Base-by-base conservation (phyloP, 2,888 invertebrate species). In the Adineta ricciae region DNA sequence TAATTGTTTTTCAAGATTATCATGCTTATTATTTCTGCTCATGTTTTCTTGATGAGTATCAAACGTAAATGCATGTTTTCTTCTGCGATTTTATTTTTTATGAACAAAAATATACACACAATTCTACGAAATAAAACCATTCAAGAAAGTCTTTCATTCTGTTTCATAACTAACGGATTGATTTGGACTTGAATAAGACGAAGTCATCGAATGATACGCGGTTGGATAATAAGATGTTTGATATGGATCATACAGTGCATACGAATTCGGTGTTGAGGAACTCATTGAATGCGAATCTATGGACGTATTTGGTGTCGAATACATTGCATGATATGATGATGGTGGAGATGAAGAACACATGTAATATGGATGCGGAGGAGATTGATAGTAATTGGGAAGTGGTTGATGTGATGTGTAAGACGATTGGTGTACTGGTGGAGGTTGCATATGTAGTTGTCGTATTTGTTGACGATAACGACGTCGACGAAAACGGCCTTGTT, bases 401-500 rank as follows among this genome's bases (percentile, higher is more conserved):
- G 64, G 32, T 64, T 64, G 64, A 64, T 64, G 32, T 32, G 5
- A 16, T 32, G 11, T 50, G 50, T 64, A 64, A 32, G 64, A 4
- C 32, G 64, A 64, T 4, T 64, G 16, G 5, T 46, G 46, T 8
- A 46, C 11, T 46, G 11, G 8, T 46, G 46, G 11, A 2, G 64
- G 5, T 64, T 64, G 64, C 64, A 64, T 32, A 27, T 78, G 32
- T n/a, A 38, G 41, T n/a, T 32, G 41, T 36, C 83, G 64, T 16
- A 85, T 85, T 36, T 73, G 24, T 56, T 84, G 85, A 21, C 83
- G 83, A 46, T 83, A 84, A n/a, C 84, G 41, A 11, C 83, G 83
- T 24, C 85, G 49, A 84, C 84, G 72, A 56, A 85, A 84, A 52
- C 83, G 83, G 14, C 85, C 85, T 24, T 83, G 73, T 21, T 83